Evolutionary conservation across 2,797 vertebrate species (phyloP), one percentile per base, ranked within the genome.

Genomic region (Chiloscyllium punctatum): DNA sequence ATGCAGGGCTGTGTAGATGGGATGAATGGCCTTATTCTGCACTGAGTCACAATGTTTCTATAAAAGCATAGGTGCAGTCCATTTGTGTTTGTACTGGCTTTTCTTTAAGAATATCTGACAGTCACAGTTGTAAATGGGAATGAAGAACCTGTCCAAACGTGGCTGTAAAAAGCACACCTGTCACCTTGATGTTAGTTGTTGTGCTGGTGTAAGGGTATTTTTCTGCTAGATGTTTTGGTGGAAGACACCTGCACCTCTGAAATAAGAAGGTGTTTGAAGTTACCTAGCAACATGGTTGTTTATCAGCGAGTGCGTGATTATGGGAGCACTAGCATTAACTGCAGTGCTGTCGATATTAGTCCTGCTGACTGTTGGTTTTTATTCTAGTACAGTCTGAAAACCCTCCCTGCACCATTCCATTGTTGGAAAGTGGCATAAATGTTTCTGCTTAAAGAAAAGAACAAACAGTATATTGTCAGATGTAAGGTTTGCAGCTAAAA

Each of bases 201-300:
- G 9, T 92, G 66, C 21, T 92, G 90, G 68, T 92, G 90, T 92
- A 69, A 69, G 90, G 90, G 66, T 92, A 92, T 92, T 92, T 92
- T 92, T 92, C 90, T 92, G 66, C 90, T 25, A n/a, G n/a, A 25
- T 92, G 90, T 92, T 92, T 92, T 92, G 90, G 68, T 69, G 8
- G n/a, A 42, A 42, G 21, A 42, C 90, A 92, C 62, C 90, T 92
- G 90, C 90, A 68, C 62, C 90, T 69, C 62, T 69, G 90, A 92
- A 92, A 42, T 18, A 68, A 92, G 9, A 69, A 25, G 62, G 66
- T 15, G 90, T 68, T 42, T 42, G 90, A 92, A 69, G 90, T 92
- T 92, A 92, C 90, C 66, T 69, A 66, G 90, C 90, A 92, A 92
- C 90, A 6, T 27, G 21, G 9, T 92, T 92, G 90, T 92, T 92